Evolutionary conservation across 2,113 vertebrate species (phyloP).

Genomic region (Pogona vitticeps): DNA sequence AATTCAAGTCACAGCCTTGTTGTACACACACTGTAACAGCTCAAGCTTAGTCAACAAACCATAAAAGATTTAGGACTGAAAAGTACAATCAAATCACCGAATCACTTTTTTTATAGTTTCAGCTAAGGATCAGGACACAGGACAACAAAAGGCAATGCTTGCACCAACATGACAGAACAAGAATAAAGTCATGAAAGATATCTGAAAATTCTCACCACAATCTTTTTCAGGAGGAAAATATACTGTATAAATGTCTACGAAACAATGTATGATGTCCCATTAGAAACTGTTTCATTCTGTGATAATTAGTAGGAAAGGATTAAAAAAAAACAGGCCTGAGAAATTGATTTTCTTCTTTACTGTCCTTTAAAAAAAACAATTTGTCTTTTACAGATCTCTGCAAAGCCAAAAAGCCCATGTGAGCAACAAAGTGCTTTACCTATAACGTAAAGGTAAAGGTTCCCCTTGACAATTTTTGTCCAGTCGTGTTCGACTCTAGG

Average conservation of each 20-base stretch:
- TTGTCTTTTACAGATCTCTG: background rate
- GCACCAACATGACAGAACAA: background rate
- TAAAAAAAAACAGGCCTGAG: rapidly evolving
- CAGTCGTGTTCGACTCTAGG: too few relatives aligned
- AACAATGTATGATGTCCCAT: conserved; percentile 14
- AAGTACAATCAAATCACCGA: background rate
- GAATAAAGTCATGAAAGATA: conserved; percentile 2
- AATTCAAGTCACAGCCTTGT: conserved; percentile 5
- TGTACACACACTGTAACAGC: background rate
- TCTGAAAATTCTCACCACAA: conserved; percentile 5
- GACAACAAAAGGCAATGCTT: background rate
- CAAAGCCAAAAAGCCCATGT: background rate
- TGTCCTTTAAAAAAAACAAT: background rate
- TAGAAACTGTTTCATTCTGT: rapidly evolving
- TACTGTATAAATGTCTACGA: background rate
- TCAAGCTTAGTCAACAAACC: conserved; percentile 13
- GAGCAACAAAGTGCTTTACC: background rate
- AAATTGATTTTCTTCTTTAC: background rate
- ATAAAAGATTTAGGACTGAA: background rate
- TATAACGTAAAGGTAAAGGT: too few relatives aligned
- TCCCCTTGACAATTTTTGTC: too few relatives aligned
- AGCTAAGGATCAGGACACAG: conserved; percentile 30
- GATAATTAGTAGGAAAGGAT: background rate
- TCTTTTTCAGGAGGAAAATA: background rate
- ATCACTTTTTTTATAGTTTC: conserved; percentile 31